These are phyloP conservation scores for Takifugu bimaculatus DNA, from an alignment of 2,113 vertebrate genomes.

Conservation along the genomic window DNA sequence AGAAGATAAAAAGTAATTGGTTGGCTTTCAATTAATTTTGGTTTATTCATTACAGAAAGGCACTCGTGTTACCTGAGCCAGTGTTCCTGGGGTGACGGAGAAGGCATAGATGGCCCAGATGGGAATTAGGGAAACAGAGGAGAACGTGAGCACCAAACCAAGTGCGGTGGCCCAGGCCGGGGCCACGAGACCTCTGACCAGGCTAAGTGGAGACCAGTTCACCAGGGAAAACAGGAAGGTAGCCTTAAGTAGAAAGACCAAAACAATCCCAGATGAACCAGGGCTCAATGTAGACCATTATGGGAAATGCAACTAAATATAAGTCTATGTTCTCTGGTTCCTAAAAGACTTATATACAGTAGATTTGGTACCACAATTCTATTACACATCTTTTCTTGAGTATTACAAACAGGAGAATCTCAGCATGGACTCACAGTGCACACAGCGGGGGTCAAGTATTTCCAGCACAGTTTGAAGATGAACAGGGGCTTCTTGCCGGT, in stretches of 20 bases:
- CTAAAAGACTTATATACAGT: neutral
- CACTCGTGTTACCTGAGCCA: conserved; percentile 53
- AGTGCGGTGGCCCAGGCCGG: conserved; percentile 64
- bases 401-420: neutral
- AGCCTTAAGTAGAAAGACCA: conserved; percentile 33
- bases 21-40: too few relatives aligned
- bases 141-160: conserved; percentile 68
- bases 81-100: conserved; percentile 53
- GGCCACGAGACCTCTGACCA: conserved; percentile 57
- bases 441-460: conserved; percentile 68
- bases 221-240: conserved; percentile 73
- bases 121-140: conserved; percentile 71
- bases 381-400: too few relatives aligned
- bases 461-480: conserved; percentile 73
- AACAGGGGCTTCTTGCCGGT: conserved; percentile 58
- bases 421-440: conserved; percentile 67
- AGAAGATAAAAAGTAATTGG: neutral
- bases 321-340: too few relatives aligned
- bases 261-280: neutral
- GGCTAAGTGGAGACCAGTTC: conserved; percentile 62
- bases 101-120: conserved; percentile 66
- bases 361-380: neutral
- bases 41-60: neutral
- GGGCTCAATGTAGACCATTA: too few relatives aligned
- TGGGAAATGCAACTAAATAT: too few relatives aligned